A percentile compares a stretch with the other conserved stretches of the same genome.
Evolutionary conservation across 2,888 invertebrate genomes (phyloP).

Genomic region (Cetonia aurata): DNA sequence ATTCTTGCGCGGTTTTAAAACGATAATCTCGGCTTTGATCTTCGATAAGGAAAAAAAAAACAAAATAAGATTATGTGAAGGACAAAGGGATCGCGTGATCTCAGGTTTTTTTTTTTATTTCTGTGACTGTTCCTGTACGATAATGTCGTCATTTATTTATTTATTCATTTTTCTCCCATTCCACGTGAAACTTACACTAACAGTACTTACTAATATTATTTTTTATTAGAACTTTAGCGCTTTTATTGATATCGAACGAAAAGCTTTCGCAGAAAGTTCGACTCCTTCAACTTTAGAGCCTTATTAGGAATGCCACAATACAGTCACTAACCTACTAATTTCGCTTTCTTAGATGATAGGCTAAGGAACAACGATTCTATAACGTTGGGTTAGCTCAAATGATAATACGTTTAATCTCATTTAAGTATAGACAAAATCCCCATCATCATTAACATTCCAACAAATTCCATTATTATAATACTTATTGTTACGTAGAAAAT

Average conservation of each 20-base stretch:
- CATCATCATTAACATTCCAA: no score
- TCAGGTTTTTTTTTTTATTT: no score
- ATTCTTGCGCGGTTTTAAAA: no score
- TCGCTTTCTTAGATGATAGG: constrained; percentile 23
- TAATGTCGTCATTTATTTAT: no score
- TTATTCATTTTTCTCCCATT: no score
- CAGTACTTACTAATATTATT: background rate
- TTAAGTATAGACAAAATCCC: background rate
- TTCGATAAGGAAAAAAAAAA: no score
- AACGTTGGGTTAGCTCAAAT: background rate
- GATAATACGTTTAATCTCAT: background rate
- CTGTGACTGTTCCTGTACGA: no score
- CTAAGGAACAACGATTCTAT: constrained; percentile 13
- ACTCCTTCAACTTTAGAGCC: background rate
- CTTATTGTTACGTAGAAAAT: background rate
- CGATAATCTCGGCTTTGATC: no score
- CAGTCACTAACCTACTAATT: constrained; percentile 13
- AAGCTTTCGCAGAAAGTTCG: constrained; percentile 31
- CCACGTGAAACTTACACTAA: background rate
- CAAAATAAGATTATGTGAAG: no score
- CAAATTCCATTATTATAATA: background rate
- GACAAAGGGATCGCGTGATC: no score
- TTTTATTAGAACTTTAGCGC: constrained; percentile 21
- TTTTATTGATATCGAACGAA: constrained; percentile 19
- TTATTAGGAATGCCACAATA: background rate